Percentiles rank a stretch among this genome's conserved stretches.
Evolutionary conservation across 2,888 invertebrate genomes (phyloP).

Genomic region (Fissipunctia ypsillon): DNA sequence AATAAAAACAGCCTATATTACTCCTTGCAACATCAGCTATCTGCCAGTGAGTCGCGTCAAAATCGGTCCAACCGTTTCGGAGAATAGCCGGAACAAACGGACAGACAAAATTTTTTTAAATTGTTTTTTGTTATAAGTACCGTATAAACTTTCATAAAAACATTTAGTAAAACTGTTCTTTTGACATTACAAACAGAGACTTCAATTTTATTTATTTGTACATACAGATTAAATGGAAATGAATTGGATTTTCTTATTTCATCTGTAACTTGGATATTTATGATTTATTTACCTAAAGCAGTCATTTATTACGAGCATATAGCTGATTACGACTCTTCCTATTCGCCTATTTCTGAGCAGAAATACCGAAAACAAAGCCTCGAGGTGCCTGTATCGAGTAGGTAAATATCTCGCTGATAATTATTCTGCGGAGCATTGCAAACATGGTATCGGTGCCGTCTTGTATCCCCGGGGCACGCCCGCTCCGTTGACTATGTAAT

Average conservation of each 20-base stretch:
- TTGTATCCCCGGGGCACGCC: conserved; percentile 38
- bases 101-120: too few relatives aligned
- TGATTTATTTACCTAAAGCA: background rate
- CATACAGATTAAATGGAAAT: too few relatives aligned
- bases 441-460: conserved; percentile 42
- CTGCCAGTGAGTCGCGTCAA: too few relatives aligned
- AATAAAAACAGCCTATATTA: too few relatives aligned
- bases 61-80: too few relatives aligned
- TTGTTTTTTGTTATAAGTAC: too few relatives aligned
- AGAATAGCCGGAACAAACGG: too few relatives aligned
- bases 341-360: background rate
- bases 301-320: background rate
- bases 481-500: conserved; percentile 42
- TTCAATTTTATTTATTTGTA: too few relatives aligned
- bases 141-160: too few relatives aligned
- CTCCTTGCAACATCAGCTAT: too few relatives aligned
- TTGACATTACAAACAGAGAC: too few relatives aligned
- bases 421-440: conserved; percentile 29
- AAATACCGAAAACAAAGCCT: background rate
- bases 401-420: conserved; percentile 21
- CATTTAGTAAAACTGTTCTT: too few relatives aligned
- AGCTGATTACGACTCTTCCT: background rate
- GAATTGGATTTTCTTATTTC: background rate
- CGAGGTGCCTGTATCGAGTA: background rate
- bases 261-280: background rate